Conservation (phyloP, 2,113 vertebrate species). For the Sphyrna mokarran region DNA sequence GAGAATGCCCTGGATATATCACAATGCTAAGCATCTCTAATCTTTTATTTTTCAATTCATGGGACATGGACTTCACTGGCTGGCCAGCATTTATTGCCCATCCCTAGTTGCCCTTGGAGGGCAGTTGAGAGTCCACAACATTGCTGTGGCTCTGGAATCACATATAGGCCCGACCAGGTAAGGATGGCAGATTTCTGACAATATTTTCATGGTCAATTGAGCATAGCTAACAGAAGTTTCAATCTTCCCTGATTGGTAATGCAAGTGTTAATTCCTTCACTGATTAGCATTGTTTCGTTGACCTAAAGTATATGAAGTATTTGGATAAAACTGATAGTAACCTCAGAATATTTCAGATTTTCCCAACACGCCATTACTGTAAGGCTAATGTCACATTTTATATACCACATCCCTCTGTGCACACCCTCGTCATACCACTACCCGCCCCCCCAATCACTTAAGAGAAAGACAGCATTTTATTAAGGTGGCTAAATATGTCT, state of each 20-base stretch:
- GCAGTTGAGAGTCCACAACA: too few relatives aligned
- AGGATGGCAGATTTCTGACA: too few relatives aligned
- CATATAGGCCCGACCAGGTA: too few relatives aligned
- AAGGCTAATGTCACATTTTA: conserved; percentile 16
- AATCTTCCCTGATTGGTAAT: not conserved
- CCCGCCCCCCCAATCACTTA: too few relatives aligned
- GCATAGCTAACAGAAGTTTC: not conserved
- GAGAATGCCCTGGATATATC: not conserved
- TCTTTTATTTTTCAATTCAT: too few relatives aligned
- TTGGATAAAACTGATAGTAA: conserved; percentile 38
- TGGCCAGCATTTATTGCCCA: too few relatives aligned
- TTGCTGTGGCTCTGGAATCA: too few relatives aligned
- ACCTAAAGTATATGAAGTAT: not conserved
- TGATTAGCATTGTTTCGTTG: conserved; percentile 23
- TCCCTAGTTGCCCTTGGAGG: too few relatives aligned
- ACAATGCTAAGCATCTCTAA: not conserved
- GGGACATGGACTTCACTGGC: too few relatives aligned
- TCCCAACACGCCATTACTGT: not conserved
- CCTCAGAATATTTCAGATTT: conserved; percentile 54
- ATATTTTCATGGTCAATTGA: too few relatives aligned
- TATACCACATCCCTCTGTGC: not conserved
- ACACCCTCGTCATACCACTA: too few relatives aligned
- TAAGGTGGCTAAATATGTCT: conserved; percentile 16
- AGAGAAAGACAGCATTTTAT: conserved; percentile 28
- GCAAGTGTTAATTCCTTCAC: not conserved